Conservation (phyloP, 1,140 invertebrate species). For the Diploscapter pachys region DNA sequence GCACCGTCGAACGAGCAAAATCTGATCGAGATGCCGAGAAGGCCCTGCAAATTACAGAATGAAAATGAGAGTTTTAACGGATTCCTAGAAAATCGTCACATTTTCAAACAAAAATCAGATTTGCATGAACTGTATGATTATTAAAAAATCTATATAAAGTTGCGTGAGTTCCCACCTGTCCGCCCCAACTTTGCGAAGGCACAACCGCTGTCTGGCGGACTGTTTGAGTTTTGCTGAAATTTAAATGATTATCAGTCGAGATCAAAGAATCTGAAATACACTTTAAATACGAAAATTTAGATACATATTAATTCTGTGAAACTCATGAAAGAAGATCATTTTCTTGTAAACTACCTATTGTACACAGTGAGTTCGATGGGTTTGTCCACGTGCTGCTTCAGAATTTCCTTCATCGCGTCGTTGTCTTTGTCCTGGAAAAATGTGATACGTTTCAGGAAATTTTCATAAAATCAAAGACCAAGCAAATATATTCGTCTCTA, state of each 20-base stretch:
- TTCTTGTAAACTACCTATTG: conserved; percentile 63
- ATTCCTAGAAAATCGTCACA: too few species aligned
- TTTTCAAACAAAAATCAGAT: too few species aligned
- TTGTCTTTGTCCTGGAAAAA: conserved; percentile 83
- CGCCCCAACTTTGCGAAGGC: conserved; percentile 86
- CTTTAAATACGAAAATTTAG: not conserved
- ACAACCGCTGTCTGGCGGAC: conserved; percentile 83
- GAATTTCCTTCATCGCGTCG: conserved; percentile 88
- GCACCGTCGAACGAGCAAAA: conserved; percentile 99
- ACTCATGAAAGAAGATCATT: not conserved
- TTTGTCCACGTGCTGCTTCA: conserved; percentile 84
- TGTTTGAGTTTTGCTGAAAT: conserved; percentile 82
- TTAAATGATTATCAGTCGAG: not conserved
- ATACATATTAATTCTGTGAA: not conserved
- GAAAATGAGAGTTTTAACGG: too few species aligned
- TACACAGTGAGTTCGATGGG: conserved; percentile 88
- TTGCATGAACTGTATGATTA: too few species aligned
- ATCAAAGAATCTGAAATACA: not conserved
- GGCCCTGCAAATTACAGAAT: conserved; percentile 66
- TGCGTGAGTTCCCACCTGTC: conserved; percentile 61
- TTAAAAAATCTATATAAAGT: too few species aligned
- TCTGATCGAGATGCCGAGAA: conserved; percentile 92
- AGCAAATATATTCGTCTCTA: conserved; percentile 3
- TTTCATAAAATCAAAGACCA: not conserved
- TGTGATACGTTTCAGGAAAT: not conserved